phyloP scores from a whole-genome alignment of 30 jellyfish, hydroid and myxozoan species.

The Hydractinia symbiolongicarpus region DNA sequence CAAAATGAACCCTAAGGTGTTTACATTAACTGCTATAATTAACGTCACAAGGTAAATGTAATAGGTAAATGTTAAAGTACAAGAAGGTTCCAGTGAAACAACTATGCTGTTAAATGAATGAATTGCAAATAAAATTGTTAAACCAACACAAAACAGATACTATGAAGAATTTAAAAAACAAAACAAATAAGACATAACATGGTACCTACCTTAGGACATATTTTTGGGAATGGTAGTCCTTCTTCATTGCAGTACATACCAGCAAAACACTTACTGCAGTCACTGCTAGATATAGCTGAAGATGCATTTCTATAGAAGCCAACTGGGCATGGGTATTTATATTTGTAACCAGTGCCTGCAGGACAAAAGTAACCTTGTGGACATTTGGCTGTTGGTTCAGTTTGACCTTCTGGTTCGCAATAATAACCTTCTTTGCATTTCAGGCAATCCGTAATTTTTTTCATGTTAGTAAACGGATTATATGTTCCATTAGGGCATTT shows the following conservation, averaged over 20 bases:
- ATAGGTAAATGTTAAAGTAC: neutral
- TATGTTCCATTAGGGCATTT: conserved; percentile 95
- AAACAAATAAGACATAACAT: neutral
- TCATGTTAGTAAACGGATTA: conserved; percentile 63
- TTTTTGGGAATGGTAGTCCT: conserved; percentile 76
- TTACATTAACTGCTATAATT: too few species aligned
- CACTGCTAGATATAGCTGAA: conserved; percentile 83
- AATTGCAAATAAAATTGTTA: too few species aligned
- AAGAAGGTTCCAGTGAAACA: too few species aligned
- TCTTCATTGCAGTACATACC: conserved; percentile 80
- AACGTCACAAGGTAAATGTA: neutral
- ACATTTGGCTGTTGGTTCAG: conserved; percentile 62
- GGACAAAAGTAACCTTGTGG: conserved; percentile 98
- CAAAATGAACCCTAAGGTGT: conserved; percentile 70
- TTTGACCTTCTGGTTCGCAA: conserved; percentile 93
- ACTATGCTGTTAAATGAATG: too few species aligned
- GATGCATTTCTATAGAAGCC: conserved; percentile 95
- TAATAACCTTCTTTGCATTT: conserved; percentile 82
- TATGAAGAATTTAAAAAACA: neutral
- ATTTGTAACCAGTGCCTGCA: conserved; percentile 72
- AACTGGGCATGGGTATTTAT: conserved; percentile 83
- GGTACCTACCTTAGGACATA: conserved; percentile 75
- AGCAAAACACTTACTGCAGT: conserved; percentile 86
- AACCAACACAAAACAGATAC: too few species aligned
- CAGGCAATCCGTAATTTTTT: conserved; percentile 67